These are phyloP conservation scores for Nycticebus coucang DNA, from an alignment of 2,113 vertebrate genomes.

Conservation along the genomic window DNA sequence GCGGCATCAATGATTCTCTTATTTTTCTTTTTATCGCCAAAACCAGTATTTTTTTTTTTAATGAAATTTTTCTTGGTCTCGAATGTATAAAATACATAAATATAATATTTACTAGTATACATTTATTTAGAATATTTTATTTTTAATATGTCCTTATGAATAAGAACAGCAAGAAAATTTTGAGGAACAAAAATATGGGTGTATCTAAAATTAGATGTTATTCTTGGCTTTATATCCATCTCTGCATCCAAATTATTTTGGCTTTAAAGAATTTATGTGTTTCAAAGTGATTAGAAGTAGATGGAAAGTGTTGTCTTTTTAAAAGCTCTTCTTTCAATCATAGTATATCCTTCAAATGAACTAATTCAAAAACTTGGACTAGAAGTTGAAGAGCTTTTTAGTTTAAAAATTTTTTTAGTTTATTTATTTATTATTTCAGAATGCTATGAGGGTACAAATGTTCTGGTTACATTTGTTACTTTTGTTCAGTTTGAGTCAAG, in stretches of 20 bases:
- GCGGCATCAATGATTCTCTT: not conserved
- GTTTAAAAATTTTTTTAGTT: not conserved
- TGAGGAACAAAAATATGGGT: not conserved
- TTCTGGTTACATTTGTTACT: too few relatives aligned
- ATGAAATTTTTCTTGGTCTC: not conserved
- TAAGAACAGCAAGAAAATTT: not conserved
- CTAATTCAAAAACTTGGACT: not conserved
- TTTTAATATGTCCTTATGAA: not conserved
- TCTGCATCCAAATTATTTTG: slow-evolving; percentile 3
- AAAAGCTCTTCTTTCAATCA: not conserved
- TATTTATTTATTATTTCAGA: too few relatives aligned
- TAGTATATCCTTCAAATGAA: not conserved
- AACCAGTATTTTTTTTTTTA: not conserved
- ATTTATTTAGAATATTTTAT: slow-evolving; percentile 5
- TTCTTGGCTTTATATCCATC: not conserved
- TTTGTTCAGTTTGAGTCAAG: too few relatives aligned
- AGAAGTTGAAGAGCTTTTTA: not conserved
- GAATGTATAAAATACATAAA: slow-evolving; percentile 3
- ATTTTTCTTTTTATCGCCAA: not conserved
- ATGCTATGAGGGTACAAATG: too few relatives aligned
- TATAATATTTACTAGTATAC: not conserved
- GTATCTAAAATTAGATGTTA: not conserved
- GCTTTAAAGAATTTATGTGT: not conserved
- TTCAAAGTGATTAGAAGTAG: not conserved
- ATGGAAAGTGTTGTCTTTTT: not conserved